Evolutionary conservation across 2,888 invertebrate genomes (phyloP).

Genomic region (Netelia fuscicornis): DNA sequence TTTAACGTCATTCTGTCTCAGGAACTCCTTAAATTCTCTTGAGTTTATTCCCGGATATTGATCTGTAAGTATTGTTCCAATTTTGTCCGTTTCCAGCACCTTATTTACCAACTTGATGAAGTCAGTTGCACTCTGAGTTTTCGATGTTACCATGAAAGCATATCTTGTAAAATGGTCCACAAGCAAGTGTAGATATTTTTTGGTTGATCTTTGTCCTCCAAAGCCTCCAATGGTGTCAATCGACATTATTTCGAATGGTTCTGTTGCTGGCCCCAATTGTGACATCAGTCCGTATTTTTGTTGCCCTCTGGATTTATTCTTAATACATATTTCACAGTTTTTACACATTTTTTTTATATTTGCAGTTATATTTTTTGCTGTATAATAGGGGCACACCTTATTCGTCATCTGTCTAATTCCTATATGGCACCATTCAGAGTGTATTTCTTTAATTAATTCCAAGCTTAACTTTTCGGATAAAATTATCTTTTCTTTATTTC

Average conservation of each 20-base stretch:
- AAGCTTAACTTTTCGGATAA: conserved; percentile 35
- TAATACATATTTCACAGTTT: conserved; percentile 52
- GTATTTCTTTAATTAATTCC: conserved; percentile 27
- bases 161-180: conserved; percentile 27
- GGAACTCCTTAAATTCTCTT: conserved; percentile 71
- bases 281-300: conserved; percentile 52
- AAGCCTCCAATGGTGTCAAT: conserved; percentile 51
- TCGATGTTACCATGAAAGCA: not conserved
- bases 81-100: conserved; percentile 3
- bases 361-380: conserved; percentile 41
- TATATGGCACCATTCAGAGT: conserved; percentile 31
- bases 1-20: conserved; percentile 65
- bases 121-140: not conserved
- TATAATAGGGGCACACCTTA: conserved; percentile 37
- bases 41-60: conserved; percentile 74
- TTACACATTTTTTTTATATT: conserved; percentile 55
- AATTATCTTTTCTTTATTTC: conserved; percentile 32
- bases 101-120: conserved; percentile 17
- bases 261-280: conserved; percentile 48
- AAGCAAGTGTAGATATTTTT: not conserved
- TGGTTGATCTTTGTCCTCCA: conserved; percentile 7
- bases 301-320: conserved; percentile 55
- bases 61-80: conserved; percentile 62
- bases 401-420: conserved; percentile 43
- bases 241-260: conserved; percentile 53